A percentile compares a stretch with the other conserved stretches of the same genome.
Conservation (phyloP, 2,113 vertebrate species). For the Nannobrachium achirus region DNA sequence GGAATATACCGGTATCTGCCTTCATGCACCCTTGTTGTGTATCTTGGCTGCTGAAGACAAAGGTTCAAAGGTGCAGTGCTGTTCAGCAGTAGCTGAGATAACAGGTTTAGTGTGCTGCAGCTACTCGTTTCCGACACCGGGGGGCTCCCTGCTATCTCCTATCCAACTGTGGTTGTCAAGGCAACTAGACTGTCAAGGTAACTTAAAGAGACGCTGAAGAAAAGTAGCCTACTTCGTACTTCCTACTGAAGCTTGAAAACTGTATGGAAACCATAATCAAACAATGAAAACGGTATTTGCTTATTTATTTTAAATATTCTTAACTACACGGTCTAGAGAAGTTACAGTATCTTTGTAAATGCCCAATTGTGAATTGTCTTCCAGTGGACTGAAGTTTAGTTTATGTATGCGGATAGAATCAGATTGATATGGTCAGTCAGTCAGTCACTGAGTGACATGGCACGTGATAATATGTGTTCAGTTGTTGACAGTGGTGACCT, state of each 20-base stretch:
- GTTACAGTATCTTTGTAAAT: neutral
- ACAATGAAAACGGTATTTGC: neutral
- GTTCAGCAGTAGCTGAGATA: too few species aligned
- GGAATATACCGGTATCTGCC: too few species aligned
- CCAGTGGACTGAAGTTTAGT: neutral
- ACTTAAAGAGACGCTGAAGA: conserved; percentile 40
- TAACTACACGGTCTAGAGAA: too few species aligned
- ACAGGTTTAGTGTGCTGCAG: conserved; percentile 14
- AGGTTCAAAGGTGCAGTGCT: too few species aligned
- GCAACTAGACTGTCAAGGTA: conserved; percentile 36
- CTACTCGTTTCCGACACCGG: conserved; percentile 2
- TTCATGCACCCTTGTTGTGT: too few species aligned
- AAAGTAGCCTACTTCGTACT: too few species aligned
- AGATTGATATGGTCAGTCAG: too few species aligned
- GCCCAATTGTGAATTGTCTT: neutral
- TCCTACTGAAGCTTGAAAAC: conserved; percentile 15
- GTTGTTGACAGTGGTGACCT: too few species aligned
- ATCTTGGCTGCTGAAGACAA: too few species aligned
- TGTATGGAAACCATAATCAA: conserved; percentile 10
- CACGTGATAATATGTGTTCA: too few species aligned
- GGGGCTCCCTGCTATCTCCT: neutral
- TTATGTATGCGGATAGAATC: too few species aligned
- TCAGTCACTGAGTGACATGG: too few species aligned
- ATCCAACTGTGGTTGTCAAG: conserved; percentile 48
- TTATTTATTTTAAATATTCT: neutral